Conservation (phyloP, 2,113 vertebrate species). For the Columba janthina region DNA sequence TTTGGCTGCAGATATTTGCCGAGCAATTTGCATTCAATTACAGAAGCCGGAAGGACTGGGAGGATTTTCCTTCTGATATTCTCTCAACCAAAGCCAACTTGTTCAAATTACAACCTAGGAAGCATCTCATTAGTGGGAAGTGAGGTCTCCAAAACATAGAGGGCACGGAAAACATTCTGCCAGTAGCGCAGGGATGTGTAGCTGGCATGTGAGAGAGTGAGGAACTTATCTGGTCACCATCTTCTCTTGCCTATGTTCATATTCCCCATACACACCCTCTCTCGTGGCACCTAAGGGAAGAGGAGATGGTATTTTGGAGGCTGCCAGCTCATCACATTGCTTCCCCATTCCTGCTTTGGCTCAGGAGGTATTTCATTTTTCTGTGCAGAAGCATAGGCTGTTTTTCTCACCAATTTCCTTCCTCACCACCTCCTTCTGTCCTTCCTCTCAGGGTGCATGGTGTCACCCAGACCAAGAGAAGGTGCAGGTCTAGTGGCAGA, state of each 20-base stretch:
- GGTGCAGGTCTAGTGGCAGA: neutral
- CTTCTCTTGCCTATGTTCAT: neutral
- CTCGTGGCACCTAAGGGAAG: neutral
- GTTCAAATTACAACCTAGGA: conserved; percentile 42
- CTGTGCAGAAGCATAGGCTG: neutral
- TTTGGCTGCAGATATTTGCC: neutral
- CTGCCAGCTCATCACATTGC: neutral
- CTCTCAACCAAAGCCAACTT: conserved; percentile 16
- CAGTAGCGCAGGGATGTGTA: neutral
- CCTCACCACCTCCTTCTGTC: neutral
- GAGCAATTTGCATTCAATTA: conserved; percentile 23
- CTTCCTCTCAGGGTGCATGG: neutral
- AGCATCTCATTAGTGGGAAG: conserved; percentile 39
- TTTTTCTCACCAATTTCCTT: neutral
- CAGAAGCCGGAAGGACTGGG: neutral
- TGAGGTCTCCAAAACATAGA: conserved; percentile 26
- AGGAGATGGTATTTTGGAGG: neutral
- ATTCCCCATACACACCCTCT: neutral
- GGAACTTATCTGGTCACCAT: neutral
- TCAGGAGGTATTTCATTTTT: neutral
- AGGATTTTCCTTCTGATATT: conserved; percentile 52
- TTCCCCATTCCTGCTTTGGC: neutral
- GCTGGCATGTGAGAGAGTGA: neutral
- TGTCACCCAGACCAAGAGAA: neutral
- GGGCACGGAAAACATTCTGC: neutral